Evolutionary conservation across 2,797 vertebrate genomes (phyloP).

Genomic region (Prionace glauca): DNA sequence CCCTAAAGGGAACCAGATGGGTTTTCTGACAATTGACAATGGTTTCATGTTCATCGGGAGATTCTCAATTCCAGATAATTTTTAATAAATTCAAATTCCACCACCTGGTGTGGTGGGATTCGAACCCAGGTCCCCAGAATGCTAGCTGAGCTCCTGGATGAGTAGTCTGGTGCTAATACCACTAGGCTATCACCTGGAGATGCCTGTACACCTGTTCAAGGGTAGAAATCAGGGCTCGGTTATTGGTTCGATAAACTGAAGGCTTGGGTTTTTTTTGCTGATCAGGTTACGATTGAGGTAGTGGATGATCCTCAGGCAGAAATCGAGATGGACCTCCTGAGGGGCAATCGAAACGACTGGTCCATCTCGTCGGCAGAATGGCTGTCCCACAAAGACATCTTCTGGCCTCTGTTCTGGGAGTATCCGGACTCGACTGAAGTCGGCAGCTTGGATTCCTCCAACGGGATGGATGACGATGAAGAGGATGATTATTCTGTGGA

Average conservation of each 20-base stretch:
- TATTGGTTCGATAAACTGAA: neutral
- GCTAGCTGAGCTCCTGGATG: too few relatives aligned
- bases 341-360: slow-evolving; percentile 69
- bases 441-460: slow-evolving; percentile 42
- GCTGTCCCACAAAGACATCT: slow-evolving; percentile 67
- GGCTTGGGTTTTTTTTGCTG: neutral
- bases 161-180: too few relatives aligned
- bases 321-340: slow-evolving; percentile 76
- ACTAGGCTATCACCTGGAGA: neutral
- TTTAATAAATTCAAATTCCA: too few relatives aligned
- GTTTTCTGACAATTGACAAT: too few relatives aligned
- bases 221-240: neutral
- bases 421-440: slow-evolving; percentile 60
- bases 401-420: slow-evolving; percentile 82
- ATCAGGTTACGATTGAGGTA: slow-evolving; percentile 78
- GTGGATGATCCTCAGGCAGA: slow-evolving; percentile 69
- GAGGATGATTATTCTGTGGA: slow-evolving; percentile 65
- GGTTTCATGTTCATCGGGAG: too few relatives aligned
- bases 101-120: too few relatives aligned
- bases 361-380: slow-evolving; percentile 65
- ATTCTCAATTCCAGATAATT: too few relatives aligned
- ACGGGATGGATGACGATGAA: slow-evolving; percentile 52
- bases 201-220: neutral
- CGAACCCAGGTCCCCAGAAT: too few relatives aligned
- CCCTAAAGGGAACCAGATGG: too few relatives aligned